phyloP scores from a whole-genome alignment of 2,888 invertebrate species.

The Cryptus armator region DNA sequence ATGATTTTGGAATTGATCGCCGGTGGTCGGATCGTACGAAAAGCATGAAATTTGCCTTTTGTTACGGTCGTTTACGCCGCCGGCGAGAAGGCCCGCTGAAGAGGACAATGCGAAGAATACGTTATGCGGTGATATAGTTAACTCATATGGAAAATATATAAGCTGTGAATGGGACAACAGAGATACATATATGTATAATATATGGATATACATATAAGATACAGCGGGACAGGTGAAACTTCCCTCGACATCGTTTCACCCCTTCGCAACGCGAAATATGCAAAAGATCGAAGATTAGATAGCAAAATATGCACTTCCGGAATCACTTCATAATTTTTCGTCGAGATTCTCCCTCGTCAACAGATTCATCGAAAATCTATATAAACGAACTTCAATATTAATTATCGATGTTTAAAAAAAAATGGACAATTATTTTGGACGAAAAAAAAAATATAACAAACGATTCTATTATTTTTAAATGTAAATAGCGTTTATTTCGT shows the following conservation, averaged over 20 bases:
- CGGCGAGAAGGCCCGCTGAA: constrained; percentile 64
- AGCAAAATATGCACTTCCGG: constrained; percentile 58
- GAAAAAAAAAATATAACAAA: too few relatives aligned
- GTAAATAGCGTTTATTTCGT: too few relatives aligned
- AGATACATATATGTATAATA: neutral
- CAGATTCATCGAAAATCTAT: constrained; percentile 5
- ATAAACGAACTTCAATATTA: neutral
- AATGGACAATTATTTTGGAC: too few relatives aligned
- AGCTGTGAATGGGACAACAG: constrained; percentile 35
- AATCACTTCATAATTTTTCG: constrained; percentile 21
- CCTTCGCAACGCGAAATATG: constrained; percentile 41
- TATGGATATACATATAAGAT: neutral
- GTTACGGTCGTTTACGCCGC: constrained; percentile 77
- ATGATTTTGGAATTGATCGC: constrained; percentile 2
- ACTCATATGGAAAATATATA: neutral
- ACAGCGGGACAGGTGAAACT: constrained; percentile 58
- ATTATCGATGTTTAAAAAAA: too few relatives aligned
- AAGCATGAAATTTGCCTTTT: constrained; percentile 76
- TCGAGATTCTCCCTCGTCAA: constrained; percentile 31
- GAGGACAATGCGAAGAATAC: constrained; percentile 49
- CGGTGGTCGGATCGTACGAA: constrained; percentile 59
- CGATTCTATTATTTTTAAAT: too few relatives aligned
- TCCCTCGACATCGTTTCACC: constrained; percentile 45
- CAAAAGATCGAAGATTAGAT: constrained; percentile 62
- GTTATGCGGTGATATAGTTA: constrained; percentile 12